These are phyloP conservation scores for Netta rufina DNA, from an alignment of 2,797 vertebrate species.

Conservation along the genomic window DNA sequence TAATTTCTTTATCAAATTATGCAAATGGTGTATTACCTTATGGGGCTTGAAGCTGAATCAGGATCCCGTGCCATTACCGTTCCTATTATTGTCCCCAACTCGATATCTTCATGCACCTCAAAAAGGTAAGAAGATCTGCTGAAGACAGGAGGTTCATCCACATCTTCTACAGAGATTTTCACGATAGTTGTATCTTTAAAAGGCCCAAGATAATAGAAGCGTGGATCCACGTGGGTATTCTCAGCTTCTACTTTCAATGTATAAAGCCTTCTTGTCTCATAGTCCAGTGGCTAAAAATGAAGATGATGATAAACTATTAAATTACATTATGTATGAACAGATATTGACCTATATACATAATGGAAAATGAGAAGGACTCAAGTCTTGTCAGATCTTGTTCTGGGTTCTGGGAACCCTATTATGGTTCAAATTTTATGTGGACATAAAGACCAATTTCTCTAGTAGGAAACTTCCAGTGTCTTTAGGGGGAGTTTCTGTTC, in stretches of 20 bases:
- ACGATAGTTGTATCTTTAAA: conserved; percentile 90
- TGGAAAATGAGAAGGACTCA: not conserved
- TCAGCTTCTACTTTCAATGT: conserved; percentile 90
- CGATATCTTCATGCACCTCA: conserved; percentile 91
- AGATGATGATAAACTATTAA: not conserved
- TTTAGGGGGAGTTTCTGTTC: not conserved
- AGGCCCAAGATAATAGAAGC: conserved; percentile 88
- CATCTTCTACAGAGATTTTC: conserved; percentile 90
- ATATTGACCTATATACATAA: not conserved
- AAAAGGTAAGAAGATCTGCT: conserved; percentile 87
- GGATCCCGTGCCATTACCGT: conserved; percentile 91
- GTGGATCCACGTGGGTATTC: conserved; percentile 87
- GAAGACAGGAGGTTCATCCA: conserved; percentile 92
- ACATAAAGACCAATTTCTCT: not conserved
- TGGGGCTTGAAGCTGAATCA: conserved; percentile 83
- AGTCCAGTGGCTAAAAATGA: conserved; percentile 88
- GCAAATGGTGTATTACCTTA: conserved; percentile 81
- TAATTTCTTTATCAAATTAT: not conserved
- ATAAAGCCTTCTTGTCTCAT: conserved; percentile 87
- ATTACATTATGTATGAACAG: not conserved
- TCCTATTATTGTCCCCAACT: conserved; percentile 84
- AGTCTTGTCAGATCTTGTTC: not conserved
- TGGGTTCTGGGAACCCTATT: not conserved
- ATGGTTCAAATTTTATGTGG: not conserved
- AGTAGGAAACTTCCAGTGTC: not conserved